Percentiles rank a stretch among this genome's conserved stretches.
These are phyloP conservation scores for Phenacoccus solenopsis DNA, from an alignment of 1,140 invertebrate genomes.

Conservation along the genomic window DNA sequence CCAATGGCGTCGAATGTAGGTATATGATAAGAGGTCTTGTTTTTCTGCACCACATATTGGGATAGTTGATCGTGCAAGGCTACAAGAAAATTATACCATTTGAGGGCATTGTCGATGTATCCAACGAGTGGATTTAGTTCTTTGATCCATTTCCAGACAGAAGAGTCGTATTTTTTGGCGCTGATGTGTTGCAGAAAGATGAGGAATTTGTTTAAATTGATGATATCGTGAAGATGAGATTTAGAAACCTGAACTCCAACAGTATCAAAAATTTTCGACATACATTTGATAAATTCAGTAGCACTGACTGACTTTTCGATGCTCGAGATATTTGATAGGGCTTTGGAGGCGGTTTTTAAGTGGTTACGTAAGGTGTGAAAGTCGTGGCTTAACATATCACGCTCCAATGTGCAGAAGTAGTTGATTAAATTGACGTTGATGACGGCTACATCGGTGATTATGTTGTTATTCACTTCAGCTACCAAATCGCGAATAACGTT, in stretches of 20 bases:
- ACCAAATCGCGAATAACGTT: not conserved
- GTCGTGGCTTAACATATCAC: not conserved
- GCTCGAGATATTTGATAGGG: too few relatives aligned
- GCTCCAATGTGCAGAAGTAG: not conserved
- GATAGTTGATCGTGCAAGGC: not conserved
- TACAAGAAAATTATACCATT: slow-evolving; percentile 10
- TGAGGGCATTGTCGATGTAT: not conserved
- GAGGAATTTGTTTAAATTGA: not conserved
- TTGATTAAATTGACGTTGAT: not conserved
- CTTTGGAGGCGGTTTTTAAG: not conserved
- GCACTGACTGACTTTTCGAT: too few relatives aligned
- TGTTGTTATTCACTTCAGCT: not conserved
- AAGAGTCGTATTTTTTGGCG: not conserved
- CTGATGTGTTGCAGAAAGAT: not conserved
- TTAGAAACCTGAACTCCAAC: too few relatives aligned
- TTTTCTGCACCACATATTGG: not conserved
- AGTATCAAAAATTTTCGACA: too few relatives aligned
- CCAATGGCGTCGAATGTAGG: not conserved
- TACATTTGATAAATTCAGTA: too few relatives aligned
- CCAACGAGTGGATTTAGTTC: not conserved
- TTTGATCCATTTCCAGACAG: not conserved
- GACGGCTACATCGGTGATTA: not conserved
- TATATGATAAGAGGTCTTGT: not conserved
- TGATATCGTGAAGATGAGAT: not conserved
- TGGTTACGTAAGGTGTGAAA: not conserved